phyloP scores from a whole-genome alignment of 2,888 invertebrate species.

The Drosophila diplacantha region DNA sequence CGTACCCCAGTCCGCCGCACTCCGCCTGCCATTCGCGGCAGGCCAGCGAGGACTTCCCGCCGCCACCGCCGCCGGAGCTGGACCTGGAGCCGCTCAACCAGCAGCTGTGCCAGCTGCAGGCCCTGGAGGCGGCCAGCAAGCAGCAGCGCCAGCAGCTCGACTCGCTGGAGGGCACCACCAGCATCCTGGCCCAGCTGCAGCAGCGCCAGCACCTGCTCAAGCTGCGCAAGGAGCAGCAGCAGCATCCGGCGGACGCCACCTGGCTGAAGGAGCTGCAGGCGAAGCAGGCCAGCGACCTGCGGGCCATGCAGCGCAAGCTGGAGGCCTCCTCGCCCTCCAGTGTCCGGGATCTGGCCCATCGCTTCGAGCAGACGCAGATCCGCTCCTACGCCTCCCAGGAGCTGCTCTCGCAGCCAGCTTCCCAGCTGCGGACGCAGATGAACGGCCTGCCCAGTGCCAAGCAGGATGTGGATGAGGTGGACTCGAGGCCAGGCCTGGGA shows the following conservation, averaged over 20 bases:
- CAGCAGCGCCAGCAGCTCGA: constrained; percentile 77
- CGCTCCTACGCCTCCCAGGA: constrained; percentile 76
- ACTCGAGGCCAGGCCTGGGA: constrained; percentile 56
- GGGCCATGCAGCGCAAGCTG: constrained; percentile 71
- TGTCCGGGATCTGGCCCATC: constrained; percentile 89
- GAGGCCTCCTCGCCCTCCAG: constrained; percentile 63
- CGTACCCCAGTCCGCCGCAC: constrained; percentile 88
- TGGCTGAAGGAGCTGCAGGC: constrained; percentile 89
- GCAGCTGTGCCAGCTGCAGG: constrained; percentile 80
- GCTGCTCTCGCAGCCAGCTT: constrained; percentile 48
- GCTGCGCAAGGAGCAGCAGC: constrained; percentile 76
- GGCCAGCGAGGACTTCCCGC: constrained; percentile 92
- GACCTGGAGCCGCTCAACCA: constrained; percentile 83
- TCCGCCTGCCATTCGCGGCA: constrained; percentile 90
- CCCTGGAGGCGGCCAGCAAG: constrained; percentile 74
- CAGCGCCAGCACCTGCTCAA: constrained; percentile 81
- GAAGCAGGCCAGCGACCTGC: constrained; percentile 83
- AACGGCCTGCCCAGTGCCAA: constrained; percentile 77
- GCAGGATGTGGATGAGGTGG: constrained; percentile 72
- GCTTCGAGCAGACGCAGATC: constrained; percentile 81
- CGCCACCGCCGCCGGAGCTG: constrained; percentile 86
- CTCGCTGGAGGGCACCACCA: constrained; percentile 77
- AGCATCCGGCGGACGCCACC: constrained; percentile 19
- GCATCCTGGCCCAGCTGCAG: constrained; percentile 82
- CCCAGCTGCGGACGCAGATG: constrained; percentile 78